phyloP scores from a whole-genome alignment of 2,113 vertebrate genomes.

The Shinisaurus crocodilurus region DNA sequence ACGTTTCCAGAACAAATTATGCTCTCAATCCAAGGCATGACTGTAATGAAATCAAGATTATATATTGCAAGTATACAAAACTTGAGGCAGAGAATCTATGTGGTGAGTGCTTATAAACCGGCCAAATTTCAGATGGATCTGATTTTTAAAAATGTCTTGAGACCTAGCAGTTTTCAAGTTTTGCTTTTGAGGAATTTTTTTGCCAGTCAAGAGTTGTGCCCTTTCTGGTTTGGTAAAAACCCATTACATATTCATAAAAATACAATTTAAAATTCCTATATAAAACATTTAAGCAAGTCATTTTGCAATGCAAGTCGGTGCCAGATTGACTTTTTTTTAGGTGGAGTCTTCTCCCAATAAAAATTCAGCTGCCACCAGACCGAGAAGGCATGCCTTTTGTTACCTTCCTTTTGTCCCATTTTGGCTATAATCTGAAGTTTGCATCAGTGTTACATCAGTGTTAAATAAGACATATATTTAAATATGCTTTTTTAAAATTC shows the following conservation, averaged over 20 bases:
- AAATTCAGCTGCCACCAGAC: neutral
- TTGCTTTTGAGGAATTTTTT: neutral
- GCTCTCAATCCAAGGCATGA: too few species aligned
- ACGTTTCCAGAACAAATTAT: too few species aligned
- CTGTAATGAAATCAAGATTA: too few species aligned
- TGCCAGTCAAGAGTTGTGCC: neutral
- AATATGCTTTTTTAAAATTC: neutral
- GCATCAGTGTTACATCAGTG: neutral
- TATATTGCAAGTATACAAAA: too few species aligned
- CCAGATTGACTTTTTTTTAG: neutral
- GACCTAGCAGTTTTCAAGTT: neutral
- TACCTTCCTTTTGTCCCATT: neutral
- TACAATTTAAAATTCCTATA: neutral
- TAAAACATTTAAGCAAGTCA: neutral
- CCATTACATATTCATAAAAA: neutral
- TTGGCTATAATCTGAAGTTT: neutral
- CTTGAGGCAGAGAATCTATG: too few species aligned
- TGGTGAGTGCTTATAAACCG: neutral
- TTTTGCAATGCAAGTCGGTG: neutral
- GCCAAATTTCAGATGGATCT: neutral
- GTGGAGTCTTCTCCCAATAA: too few species aligned
- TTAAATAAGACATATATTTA: neutral
- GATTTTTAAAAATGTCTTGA: neutral
- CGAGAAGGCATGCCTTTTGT: neutral
- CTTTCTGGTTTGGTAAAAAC: neutral